Percentiles rank a stretch among this genome's conserved stretches.
Conservation (phyloP, 2,113 vertebrate species). For the Carollia perspicillata region DNA sequence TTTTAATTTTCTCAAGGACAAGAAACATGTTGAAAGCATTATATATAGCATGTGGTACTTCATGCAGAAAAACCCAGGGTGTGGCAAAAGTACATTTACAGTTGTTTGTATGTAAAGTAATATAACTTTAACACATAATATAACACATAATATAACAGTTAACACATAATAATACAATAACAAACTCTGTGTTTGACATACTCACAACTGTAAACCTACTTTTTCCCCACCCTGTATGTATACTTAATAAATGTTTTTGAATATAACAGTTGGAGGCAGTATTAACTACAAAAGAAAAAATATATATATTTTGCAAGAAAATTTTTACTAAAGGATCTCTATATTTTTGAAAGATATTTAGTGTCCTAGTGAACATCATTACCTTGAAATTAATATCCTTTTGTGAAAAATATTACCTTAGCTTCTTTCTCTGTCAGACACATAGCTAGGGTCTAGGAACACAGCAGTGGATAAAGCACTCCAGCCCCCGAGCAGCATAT, state of each 20-base stretch:
- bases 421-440: neutral
- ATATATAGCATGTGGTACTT: neutral
- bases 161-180: neutral
- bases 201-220: neutral
- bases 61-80: neutral
- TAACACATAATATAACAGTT: neutral
- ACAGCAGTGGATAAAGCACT: neutral
- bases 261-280: neutral
- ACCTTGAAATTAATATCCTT: neutral
- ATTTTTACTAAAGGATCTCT: neutral
- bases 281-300: neutral
- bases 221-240: neutral
- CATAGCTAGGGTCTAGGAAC: neutral
- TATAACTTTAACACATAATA: neutral
- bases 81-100: neutral
- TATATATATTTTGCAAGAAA: neutral
- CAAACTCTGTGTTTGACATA: neutral
- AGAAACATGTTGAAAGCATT: neutral
- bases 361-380: neutral
- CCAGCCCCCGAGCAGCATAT: neutral
- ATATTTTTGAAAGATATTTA: neutral
- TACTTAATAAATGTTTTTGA: neutral
- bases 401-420: neutral
- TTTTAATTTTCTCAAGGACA: neutral
- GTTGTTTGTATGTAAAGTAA: neutral